Evolutionary conservation across 2,113 vertebrate species (phyloP).

Genomic region (Indri indri): DNA sequence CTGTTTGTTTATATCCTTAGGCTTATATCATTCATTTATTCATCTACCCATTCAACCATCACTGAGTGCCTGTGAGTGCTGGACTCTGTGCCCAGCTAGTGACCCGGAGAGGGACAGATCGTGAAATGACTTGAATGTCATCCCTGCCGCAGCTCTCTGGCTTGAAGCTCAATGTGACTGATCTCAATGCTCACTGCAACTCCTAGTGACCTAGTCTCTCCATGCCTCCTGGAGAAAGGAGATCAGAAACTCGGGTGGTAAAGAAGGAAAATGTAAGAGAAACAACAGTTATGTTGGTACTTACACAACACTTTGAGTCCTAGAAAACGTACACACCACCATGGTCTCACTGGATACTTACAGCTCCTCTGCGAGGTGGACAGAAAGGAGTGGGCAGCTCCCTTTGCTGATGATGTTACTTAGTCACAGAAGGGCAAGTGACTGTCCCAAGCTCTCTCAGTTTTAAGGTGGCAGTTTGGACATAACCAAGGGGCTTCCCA

Average conservation of each 20-base stretch:
- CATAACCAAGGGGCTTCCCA: background rate
- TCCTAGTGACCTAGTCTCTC: background rate
- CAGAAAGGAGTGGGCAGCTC: background rate
- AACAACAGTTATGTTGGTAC: background rate
- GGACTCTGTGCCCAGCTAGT: background rate
- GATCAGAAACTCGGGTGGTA: background rate
- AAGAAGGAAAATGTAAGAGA: background rate
- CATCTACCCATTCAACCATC: background rate
- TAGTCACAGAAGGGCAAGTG: background rate
- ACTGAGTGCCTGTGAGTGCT: background rate
- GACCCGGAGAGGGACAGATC: background rate
- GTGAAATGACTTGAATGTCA: background rate
- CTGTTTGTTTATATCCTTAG: background rate
- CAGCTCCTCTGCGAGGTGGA: background rate
- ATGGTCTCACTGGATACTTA: background rate
- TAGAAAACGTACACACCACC: background rate
- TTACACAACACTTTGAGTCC: background rate
- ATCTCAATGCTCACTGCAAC: background rate
- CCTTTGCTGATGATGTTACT: background rate
- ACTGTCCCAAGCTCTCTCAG: background rate
- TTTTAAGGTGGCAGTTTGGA: background rate
- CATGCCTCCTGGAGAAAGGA: background rate
- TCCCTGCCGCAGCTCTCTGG: background rate
- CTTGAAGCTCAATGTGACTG: background rate
- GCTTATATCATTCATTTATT: background rate